These are phyloP conservation scores for Halcyon badia DNA, from an alignment of 2,797 vertebrate genomes.

Conservation along the genomic window DNA sequence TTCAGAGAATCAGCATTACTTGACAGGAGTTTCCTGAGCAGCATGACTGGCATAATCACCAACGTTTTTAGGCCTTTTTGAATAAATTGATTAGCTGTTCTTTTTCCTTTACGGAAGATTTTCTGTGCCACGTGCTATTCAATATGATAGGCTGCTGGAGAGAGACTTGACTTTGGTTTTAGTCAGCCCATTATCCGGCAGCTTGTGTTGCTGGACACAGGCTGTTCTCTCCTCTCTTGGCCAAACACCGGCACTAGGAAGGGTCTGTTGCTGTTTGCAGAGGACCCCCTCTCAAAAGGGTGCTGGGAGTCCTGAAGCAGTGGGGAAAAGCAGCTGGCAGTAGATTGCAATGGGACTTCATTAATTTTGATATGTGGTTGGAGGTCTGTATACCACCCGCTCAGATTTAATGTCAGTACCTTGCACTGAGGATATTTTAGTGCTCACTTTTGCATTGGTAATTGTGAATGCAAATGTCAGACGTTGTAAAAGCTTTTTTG, in stretches of 20 bases:
- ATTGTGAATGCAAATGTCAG: neutral
- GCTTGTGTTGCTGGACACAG: neutral
- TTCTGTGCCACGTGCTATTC: neutral
- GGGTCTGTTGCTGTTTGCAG: rapidly evolving
- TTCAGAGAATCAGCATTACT: neutral
- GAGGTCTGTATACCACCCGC: neutral
- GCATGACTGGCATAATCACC: neutral
- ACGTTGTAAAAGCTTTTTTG: neutral
- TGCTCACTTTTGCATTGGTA: rapidly evolving
- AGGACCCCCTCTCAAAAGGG: neutral
- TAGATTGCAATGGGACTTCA: neutral
- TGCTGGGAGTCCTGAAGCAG: rapidly evolving
- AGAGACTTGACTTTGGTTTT: neutral
- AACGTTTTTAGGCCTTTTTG: neutral
- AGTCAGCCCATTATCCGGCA: rapidly evolving
- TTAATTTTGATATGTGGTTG: neutral
- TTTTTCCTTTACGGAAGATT: neutral
- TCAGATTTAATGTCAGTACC: rapidly evolving
- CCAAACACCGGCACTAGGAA: rapidly evolving
- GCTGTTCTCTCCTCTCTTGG: rapidly evolving
- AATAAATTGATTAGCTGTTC: neutral
- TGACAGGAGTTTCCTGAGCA: neutral
- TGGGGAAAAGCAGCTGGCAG: neutral
- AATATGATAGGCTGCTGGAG: neutral
- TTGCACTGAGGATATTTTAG: neutral